Base-by-base conservation (phyloP, 2,797 vertebrate genomes). In the Typhlichthys eigenmanni region DNA sequence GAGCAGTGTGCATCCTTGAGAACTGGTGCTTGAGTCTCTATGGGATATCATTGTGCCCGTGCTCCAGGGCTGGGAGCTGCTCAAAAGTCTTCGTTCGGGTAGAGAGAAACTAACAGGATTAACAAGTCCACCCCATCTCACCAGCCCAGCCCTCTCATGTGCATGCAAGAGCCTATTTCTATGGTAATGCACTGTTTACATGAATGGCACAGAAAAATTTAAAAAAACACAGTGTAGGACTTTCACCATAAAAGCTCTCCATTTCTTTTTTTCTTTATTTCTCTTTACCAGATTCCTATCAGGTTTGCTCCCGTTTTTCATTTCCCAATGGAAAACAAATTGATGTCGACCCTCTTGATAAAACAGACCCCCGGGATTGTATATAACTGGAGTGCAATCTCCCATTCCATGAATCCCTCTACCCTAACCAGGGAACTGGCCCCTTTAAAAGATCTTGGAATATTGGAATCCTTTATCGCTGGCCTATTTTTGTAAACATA, bases 131-230 rank as follows among this genome's bases (percentile, higher is more conserved):
- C 66, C 77, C 73, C 83, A 74, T 71, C 63, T 48, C 71, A 45
- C 72, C 79, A 81, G 72, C 75, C 72, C 68, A 71, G 78, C 74
- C 77, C 68, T 70, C 79, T 76, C 68, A 70, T 74, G 74, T 76
- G 76, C 79, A 75, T 79, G 77, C 73, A 78, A 75, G 78, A 80
- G 86, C 77, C 80, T 73, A 87, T 93, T 87, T 92, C 81, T 76
- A 87, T 91, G 88, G 71, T 89, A 93, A 92, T 92, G 63, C 76
- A 47, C 55, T 84, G 78, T 91, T 90, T 87, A 87, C 78, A 80
- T 73, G 75, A 78, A 84, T 77, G 68, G 72, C 60, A 66, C 24
- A 24, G 24, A 24, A 24, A 24, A 24, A 48, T 80, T 80, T 83
- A 82, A 50, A 83, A 86, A 83, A 74, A 60, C 75, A 75, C 84